A percentile compares a stretch with the other conserved stretches of the same genome.
phyloP scores from a whole-genome alignment of 2,888 invertebrate genomes.

The Andrena minutula region DNA sequence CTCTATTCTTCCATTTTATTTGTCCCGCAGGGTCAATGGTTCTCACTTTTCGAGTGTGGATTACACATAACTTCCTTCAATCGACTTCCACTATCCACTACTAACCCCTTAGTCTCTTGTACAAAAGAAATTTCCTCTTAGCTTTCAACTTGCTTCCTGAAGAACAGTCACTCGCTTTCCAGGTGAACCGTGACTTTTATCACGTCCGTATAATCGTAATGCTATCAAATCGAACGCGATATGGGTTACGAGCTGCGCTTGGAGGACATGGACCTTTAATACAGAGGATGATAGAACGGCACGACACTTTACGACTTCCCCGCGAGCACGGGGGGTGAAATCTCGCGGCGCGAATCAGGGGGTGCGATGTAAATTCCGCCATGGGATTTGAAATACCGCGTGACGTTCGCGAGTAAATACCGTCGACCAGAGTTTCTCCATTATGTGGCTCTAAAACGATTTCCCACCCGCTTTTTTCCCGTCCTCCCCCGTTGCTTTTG shows the following conservation, averaged over 20 bases:
- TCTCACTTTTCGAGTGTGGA: too few relatives aligned
- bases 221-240: conserved; percentile 38
- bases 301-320: conserved; percentile 45
- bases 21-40: too few relatives aligned
- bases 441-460: conserved; percentile 41
- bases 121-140: neutral
- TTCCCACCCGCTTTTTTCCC: conserved; percentile 21
- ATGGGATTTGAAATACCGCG: conserved; percentile 24
- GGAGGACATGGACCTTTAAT: conserved; percentile 8
- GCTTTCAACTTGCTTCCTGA: neutral
- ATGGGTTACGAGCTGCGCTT: conserved; percentile 29
- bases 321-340: conserved; percentile 2
- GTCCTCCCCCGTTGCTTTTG: conserved; percentile 10
- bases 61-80: too few relatives aligned
- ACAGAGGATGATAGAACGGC: conserved; percentile 7
- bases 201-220: conserved; percentile 39
- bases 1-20: too few relatives aligned
- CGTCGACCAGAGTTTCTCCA: conserved; percentile 36
- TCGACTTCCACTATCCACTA: too few relatives aligned
- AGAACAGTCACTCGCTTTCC: neutral
- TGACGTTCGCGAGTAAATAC: conserved; percentile 40
- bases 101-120: neutral
- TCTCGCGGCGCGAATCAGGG: conserved; percentile 2
- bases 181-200: neutral
- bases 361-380: conserved; percentile 18